Evolutionary conservation across 2,797 vertebrate species (phyloP), one percentile per base, ranked within the genome.

Genomic region (Lophura swinhoii): DNA sequence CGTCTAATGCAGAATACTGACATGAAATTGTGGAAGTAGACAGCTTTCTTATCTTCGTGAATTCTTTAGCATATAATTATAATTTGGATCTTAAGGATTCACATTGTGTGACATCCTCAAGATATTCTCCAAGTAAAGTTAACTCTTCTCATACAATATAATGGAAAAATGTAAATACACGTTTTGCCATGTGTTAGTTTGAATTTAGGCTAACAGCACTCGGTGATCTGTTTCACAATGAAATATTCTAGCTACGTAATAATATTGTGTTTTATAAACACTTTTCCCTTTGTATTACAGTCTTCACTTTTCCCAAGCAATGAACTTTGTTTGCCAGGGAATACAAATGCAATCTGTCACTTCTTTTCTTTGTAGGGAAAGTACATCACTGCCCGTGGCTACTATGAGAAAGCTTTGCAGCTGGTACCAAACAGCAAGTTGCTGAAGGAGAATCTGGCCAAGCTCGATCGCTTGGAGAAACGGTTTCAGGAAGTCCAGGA

Each of bases 361-460:
- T 56, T 26, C 7, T 63, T 74, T 67, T 81, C 67, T 80, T 85
- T 86, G 17, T 94, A 99, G 99, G 99, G 99, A 35, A 98, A 99
- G 95, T 99, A 99, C 17, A 88, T 98, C 76, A 97, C 98, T 26
- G 99, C 99, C 63, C 98, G 99, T 90, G 96, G 97, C 78, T 99
- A 98, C 97, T 99, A 99, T 83, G 97, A 99, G 94, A 98, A 97
- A 93, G 99, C 99, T 43, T 97, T 99, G 58, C 97, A 97, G 62
- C 98, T 99, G 71, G 99, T 98, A 59, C 99, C 99, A 14, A 98
- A 98, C 72, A 99, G 99, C 97, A 99, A 98, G 95, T 97, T 99
- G 69, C 98, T 99, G 78, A 99, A 98, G 96, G 99, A 99, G 94
- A 99, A 99, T 85, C 97, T 99, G 62, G 98, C 99, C 88, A 99